These are phyloP conservation scores for Pangasius larnaudii DNA, from an alignment of 2,797 vertebrate genomes.

Conservation along the genomic window DNA sequence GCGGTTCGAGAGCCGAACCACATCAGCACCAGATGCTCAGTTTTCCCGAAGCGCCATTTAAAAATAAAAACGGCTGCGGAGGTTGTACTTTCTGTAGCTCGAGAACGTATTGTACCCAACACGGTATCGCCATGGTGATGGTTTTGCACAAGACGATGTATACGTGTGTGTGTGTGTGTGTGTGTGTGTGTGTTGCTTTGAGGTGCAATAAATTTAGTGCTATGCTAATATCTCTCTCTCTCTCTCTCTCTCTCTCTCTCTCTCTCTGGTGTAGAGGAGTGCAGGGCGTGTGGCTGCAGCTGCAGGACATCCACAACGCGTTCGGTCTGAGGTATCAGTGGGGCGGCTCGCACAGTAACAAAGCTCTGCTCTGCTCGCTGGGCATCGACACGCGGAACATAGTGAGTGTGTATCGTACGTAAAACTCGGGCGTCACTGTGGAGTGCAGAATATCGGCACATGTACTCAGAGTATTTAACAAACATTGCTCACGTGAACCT, in stretches of 20 bases:
- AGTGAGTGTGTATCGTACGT: conserved; percentile 77
- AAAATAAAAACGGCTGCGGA: not conserved
- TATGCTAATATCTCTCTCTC: not conserved
- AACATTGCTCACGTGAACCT: not conserved
- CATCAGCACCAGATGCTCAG: not conserved
- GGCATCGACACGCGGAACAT: conserved; percentile 98
- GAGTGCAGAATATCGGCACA: not conserved
- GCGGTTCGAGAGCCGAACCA: not conserved
- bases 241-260: not conserved
- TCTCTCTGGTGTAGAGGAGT: conserved; percentile 70
- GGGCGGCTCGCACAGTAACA: conserved; percentile 98
- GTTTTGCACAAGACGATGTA: not conserved
- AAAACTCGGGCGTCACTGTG: not conserved
- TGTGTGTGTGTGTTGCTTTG: not conserved
- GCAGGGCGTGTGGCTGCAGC: conserved; percentile 82
- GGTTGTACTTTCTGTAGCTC: not conserved
- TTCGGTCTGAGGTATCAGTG: conserved; percentile 92
- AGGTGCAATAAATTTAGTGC: conserved; percentile 25
- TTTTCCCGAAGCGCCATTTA: not conserved
- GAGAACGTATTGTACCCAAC: not conserved
- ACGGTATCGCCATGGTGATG: not conserved
- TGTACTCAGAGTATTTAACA: not conserved
- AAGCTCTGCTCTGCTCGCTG: conserved; percentile 90
- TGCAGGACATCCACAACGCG: conserved; percentile 91
- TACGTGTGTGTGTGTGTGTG: not conserved